Conservation (phyloP, 2,888 invertebrate species). For the Gari tellinella region DNA sequence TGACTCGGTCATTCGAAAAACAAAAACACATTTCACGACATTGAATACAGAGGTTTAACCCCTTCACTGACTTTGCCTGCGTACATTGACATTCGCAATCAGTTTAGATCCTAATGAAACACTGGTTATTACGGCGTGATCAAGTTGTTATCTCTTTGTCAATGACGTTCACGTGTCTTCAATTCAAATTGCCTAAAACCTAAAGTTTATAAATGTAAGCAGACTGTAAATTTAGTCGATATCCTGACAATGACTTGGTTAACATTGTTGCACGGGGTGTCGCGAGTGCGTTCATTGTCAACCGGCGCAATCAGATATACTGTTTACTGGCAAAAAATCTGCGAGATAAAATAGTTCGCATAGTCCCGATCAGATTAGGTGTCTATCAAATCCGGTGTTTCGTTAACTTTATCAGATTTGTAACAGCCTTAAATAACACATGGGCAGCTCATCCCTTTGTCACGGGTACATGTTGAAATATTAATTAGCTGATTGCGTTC, state of each 20-base stretch:
- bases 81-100: no score
- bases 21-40: neutral
- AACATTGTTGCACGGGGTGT: neutral
- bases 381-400: constrained; percentile 16
- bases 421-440: constrained; percentile 24
- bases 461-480: constrained; percentile 42
- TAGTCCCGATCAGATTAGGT: constrained; percentile 24
- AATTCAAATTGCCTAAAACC: no score
- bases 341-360: neutral
- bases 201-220: no score
- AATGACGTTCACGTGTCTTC: no score
- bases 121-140: no score
- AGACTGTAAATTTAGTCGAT: no score
- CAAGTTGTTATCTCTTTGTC: no score
- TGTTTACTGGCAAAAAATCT: constrained; percentile 6
- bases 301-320: neutral
- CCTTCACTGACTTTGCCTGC: no score
- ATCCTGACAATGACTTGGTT: neutral
- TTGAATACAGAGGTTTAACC: neutral
- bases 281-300: neutral
- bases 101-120: no score
- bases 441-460: constrained; percentile 46
- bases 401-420: constrained; percentile 7
- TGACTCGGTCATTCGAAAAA: no score
- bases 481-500: constrained; percentile 38